These are phyloP conservation scores for Gonatopus flavifemur DNA, from an alignment of 1,140 invertebrate species.

Conservation along the genomic window DNA sequence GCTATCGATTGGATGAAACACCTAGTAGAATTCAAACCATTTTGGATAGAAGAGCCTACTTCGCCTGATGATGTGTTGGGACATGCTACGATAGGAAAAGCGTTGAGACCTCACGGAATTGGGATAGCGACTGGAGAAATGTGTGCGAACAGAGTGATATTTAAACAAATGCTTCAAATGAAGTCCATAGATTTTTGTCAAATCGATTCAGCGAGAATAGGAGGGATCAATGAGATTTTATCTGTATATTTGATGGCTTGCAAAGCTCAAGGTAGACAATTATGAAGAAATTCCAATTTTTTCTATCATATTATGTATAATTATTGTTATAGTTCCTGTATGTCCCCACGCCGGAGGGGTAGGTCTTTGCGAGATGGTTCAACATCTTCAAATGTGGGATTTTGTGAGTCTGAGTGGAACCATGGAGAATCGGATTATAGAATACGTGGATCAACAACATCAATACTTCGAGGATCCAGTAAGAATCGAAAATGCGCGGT, in stretches of 20 bases:
- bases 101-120: conserved; percentile 70
- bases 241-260: conserved; percentile 87
- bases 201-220: conserved; percentile 85
- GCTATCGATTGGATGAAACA: conserved; percentile 85
- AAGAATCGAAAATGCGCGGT: conserved; percentile 69
- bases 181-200: conserved; percentile 84
- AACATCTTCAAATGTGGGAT: conserved; percentile 90
- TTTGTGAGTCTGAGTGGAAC: conserved; percentile 73
- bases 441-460: conserved; percentile 88
- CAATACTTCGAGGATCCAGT: conserved; percentile 81
- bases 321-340: conserved; percentile 73
- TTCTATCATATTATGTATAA: conserved; percentile 1
- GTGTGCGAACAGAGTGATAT: conserved; percentile 88
- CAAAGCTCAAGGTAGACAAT: conserved; percentile 66
- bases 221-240: conserved; percentile 86
- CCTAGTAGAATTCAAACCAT: conserved; percentile 71
- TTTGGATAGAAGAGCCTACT: conserved; percentile 94
- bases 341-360: conserved; percentile 93
- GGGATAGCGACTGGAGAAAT: conserved; percentile 90
- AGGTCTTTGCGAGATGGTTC: conserved; percentile 90
- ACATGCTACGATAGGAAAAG: conserved; percentile 72
- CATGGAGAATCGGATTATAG: conserved; percentile 73
- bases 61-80: conserved; percentile 88
- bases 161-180: conserved; percentile 86
- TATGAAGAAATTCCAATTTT: not conserved